Percentiles rank a stretch among this genome's conserved stretches.
phyloP scores from a whole-genome alignment of 1,140 invertebrate species.

The Anastrepha ludens region DNA sequence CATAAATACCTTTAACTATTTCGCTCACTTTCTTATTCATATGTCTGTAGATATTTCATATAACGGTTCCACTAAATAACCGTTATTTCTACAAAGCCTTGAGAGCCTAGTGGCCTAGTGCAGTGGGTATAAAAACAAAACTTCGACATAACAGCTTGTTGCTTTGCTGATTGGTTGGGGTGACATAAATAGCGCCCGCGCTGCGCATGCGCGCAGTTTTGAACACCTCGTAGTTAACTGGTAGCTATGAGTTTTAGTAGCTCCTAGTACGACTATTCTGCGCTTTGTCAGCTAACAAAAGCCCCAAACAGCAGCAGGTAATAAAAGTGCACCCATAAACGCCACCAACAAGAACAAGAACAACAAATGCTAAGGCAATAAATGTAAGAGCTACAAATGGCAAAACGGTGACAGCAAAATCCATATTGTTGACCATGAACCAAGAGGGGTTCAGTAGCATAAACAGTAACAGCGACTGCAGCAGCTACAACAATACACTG shows the following conservation, averaged over 20 bases:
- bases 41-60: no score
- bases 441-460: neutral
- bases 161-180: neutral
- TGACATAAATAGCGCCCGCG: conserved; percentile 34
- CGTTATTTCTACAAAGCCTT: no score
- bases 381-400: conserved; percentile 32
- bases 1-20: no score
- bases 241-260: neutral
- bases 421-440: conserved; percentile 38
- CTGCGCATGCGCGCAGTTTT: conserved; percentile 13
- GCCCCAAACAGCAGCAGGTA: neutral
- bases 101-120: no score
- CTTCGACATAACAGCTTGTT: conserved; percentile 29
- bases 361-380: neutral
- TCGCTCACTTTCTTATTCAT: no score
- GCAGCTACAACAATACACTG: neutral
- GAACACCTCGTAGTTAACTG: neutral
- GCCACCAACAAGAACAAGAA: neutral
- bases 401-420: neutral
- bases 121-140: neutral
- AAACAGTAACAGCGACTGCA: neutral
- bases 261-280: neutral
- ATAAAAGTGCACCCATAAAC: conserved; percentile 47
- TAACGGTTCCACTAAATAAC: no score
- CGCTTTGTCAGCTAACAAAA: neutral